Evolutionary conservation across 2,113 vertebrate species (phyloP), one percentile per base, ranked within the genome.

Genomic region (Gopherus evgoodei): DNA sequence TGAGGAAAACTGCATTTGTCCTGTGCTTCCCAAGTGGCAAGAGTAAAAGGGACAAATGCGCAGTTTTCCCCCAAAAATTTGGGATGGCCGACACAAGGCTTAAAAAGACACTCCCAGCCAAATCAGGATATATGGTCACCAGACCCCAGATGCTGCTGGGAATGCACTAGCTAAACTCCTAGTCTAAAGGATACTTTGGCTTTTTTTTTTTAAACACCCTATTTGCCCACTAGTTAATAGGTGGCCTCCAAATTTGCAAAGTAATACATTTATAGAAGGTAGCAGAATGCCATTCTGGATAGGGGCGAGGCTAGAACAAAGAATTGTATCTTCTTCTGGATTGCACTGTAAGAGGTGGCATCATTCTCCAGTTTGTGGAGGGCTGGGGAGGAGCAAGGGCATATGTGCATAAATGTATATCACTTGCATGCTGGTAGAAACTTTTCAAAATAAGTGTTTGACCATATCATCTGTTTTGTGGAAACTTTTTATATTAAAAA

Each of bases 281-380:
- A 79, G 79, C 31, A 54, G 31, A 44, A 1, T 1, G 2, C 53
- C 11, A 27, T 10, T 57, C 25, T 57, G 56, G 56, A 57, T 27
- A 16, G 38, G 24, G 85, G 83, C 10, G 25, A 72, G 65, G 62
- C 56, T 50, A 85, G 38, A 49, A 85, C 21, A 25, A 31, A 27
- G 6, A 13, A 5, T 83, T 84, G 42, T 88, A 3, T 81, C 85
- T 90, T 53, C 82, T 91, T 53, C 42, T 89, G 82, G 52, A 88
- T 24, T 9, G 86, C 35, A 29, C 25, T 38, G 29, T 10, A 75
- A 21, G 4, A 12, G 1, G 1, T 5, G 10, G 11, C 17, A 90
- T 35, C n/a, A 49, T 79, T 87, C 57, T 81, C 53, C 42, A 52
- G 31, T 35, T 50, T 11, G 44, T 44, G 86, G 47, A 75, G 42